Base-by-base conservation (phyloP, 2,797 vertebrate genomes). In the Gobionotothen gibberifrons region DNA sequence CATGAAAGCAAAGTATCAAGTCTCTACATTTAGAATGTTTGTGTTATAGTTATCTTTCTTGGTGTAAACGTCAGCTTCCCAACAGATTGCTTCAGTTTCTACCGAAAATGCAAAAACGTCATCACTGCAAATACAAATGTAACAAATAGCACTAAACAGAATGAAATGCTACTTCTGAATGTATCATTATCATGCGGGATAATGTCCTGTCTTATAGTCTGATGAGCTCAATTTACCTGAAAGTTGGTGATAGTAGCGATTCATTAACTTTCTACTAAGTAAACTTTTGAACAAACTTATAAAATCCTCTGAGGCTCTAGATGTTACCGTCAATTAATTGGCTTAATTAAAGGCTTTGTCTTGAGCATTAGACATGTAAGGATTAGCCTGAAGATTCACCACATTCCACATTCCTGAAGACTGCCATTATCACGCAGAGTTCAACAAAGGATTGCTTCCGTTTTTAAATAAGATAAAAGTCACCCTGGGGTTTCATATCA, bases 311-410 rank as follows among this genome's bases (percentile, higher is more conserved):
- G 61, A 65, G 63, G 48, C 19, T 70, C 42, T 6, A n/a, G 22
- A 61, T 75, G 67, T 32, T 69, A 16, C 65, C 43, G 61, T 74
- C 54, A 71, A 36, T 87, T 85, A 68, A 74, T 53, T 71, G 26
- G 13, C 21, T 78, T 81, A 69, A 86, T 88, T 79, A 72, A 78
- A 74, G 32, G 9, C 56, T 82, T 76, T 80, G 76, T 82, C 49
- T 56, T 47, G 13, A 79, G 55, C 70, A 21, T 77, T 49, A 55
- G 67, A 72, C 66, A 15, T 68, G 53, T 19, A 54, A 73, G 55
- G 72, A 79, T 85, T 68, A 82, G 56, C 51, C 55, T 68, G 19
- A 61, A 79, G 76, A 79, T 70, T 66, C 59, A 60, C 29, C 74
- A 42, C 52, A 12, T 43, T 22, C 12, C 19, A 16, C 64, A 46